Evolutionary conservation across 2,113 vertebrate species (phyloP), one percentile per base, ranked within the genome.

Genomic region (Brachypodius melanocephalos): DNA sequence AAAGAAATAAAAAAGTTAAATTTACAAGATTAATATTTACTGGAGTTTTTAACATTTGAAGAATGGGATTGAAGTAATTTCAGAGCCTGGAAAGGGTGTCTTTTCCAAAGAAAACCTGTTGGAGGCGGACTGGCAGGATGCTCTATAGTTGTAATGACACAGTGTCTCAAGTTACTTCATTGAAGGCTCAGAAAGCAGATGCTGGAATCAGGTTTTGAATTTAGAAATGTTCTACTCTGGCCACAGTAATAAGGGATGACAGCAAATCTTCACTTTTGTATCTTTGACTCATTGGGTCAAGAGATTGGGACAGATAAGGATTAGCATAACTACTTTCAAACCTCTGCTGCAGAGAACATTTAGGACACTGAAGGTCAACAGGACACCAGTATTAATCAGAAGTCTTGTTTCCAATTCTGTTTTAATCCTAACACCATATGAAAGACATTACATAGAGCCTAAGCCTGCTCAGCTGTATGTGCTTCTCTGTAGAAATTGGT

Each of bases 391-490:
- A 66, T 71, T 63, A 48, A 63, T 51, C 38, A 84, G 32, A 67
- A 81, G 74, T 42, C 36, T 67, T 59, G 57, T 65, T 94, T 68
- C 40, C 25, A 57, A 31, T 22, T 73, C 34, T 36, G 4, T 66
- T 81, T 90, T 73, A 90, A 66, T 59, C 51, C 32, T 65, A 57
- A 55, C 17, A 74, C 21, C 0, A 3, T 24, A 52, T 8, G 17
- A 79, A 88, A 77, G 59, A 32, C 13, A 31, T 31, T 54, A 26
- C 8, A 67, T 2, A 85, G 59, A 66, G 54, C 31, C 25, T 29
- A 89, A 65, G 48, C 85, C 67, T 89, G 48, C 40, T n/a, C 61
- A 95, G 65, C 73, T 84, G 61, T 49, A 72, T 49, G 57, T 62
- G 74, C 17, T 58, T 45, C 42, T 88, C 62, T 42, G 61, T 45